phyloP scores from a whole-genome alignment of 2,113 vertebrate species.

The Nothobranchius furzeri region DNA sequence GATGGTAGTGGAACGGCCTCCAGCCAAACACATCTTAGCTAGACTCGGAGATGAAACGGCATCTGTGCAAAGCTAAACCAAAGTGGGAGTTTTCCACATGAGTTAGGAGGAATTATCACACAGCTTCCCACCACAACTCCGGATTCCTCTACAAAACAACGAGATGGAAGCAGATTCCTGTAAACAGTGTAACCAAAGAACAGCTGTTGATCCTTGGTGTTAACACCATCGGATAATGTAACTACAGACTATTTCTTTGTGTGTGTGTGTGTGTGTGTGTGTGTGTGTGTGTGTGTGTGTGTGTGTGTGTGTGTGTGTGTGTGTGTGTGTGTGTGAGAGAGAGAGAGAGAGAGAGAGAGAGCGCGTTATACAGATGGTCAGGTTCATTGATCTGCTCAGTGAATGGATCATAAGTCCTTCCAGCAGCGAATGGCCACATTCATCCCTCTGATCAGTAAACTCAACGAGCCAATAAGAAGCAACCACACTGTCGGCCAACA shows the following conservation, averaged over 20 bases:
- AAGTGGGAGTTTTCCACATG: constrained; percentile 64
- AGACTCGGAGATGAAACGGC: constrained; percentile 36
- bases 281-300: too few relatives aligned
- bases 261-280: too few relatives aligned
- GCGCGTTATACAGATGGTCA: neutral
- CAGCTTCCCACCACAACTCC: constrained; percentile 20
- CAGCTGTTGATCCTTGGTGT: neutral
- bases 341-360: too few relatives aligned
- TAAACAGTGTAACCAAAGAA: neutral
- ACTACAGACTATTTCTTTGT: neutral
- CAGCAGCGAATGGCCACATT: constrained; percentile 21
- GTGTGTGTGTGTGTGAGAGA: neutral
- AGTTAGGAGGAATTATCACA: constrained; percentile 51
- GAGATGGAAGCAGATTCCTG: neutral
- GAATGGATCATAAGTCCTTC: constrained; percentile 23
- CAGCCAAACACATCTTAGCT: constrained; percentile 24
- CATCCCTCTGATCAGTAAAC: constrained; percentile 49
- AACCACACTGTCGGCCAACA: neutral
- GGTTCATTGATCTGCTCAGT: constrained; percentile 33
- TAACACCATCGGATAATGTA: constrained; percentile 1
- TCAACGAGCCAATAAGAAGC: constrained; percentile 30
- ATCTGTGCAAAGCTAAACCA: constrained; percentile 41
- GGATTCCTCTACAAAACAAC: neutral
- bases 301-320: too few relatives aligned
- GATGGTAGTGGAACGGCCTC: constrained; percentile 35